Conservation (phyloP, 2,888 invertebrate genomes). For the Teinopalpus imperialis region DNA sequence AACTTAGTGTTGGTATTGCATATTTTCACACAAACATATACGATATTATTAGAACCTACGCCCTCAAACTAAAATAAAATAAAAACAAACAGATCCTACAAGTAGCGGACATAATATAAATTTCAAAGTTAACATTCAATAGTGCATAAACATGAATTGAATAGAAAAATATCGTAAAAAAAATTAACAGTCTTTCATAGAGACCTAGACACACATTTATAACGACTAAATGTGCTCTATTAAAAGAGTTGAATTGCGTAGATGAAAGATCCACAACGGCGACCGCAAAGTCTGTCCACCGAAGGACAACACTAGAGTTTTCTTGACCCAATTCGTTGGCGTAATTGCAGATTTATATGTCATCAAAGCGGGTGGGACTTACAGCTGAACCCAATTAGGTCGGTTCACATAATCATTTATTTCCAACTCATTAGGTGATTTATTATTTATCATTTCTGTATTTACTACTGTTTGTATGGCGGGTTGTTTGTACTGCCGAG, state of each 20-base stretch:
- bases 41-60: background rate
- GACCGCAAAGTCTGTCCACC: slow-evolving; percentile 5
- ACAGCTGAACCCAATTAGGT: slow-evolving; percentile 6
- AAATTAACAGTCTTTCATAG: background rate
- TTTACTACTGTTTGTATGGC: too few species aligned
- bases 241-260: slow-evolving; percentile 10
- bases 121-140: slow-evolving; percentile 4
- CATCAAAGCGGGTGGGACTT: slow-evolving; percentile 14
- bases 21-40: too few species aligned
- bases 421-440: too few species aligned
- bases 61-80: background rate
- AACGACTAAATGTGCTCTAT: background rate
- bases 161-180: slow-evolving; percentile 3
- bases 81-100: background rate
- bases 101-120: background rate
- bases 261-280: slow-evolving; percentile 10
- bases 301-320: slow-evolving; percentile 4
- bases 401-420: slow-evolving; percentile 6
- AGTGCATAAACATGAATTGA: slow-evolving; percentile 3
- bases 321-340: slow-evolving; percentile 21
- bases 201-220: slow-evolving; percentile 17
- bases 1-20: too few species aligned
- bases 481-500: too few species aligned
- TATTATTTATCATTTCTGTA: too few species aligned
- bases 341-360: slow-evolving; percentile 25